Conservation (phyloP, 2,888 invertebrate genomes). For the Acrocyrtus sp. region DNA sequence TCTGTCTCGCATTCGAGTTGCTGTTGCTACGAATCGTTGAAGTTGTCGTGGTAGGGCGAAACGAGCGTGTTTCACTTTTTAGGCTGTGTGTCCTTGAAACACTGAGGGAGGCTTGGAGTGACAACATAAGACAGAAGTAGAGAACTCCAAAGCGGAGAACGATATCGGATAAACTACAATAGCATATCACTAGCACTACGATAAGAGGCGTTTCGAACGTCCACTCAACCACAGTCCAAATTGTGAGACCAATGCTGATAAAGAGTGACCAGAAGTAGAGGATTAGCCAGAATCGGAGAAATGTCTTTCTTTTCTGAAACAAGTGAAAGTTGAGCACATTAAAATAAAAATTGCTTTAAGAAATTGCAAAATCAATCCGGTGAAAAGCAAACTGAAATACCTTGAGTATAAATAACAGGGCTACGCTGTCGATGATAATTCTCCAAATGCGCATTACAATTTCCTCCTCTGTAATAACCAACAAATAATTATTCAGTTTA, state of each 20-base stretch:
- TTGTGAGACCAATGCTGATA: constrained; percentile 42
- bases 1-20: not conserved
- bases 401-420: constrained; percentile 38
- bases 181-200: constrained; percentile 34
- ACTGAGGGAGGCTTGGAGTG: constrained; percentile 26
- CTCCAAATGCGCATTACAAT: constrained; percentile 51
- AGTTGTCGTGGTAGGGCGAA: not conserved
- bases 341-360: constrained; percentile 4
- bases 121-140: constrained; percentile 49
- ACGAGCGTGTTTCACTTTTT: constrained; percentile 38
- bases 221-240: constrained; percentile 43
- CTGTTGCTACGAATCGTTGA: not conserved
- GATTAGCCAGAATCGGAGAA: constrained; percentile 53
- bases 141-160: constrained; percentile 42
- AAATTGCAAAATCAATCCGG: not conserved
- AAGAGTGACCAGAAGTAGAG: constrained; percentile 52
- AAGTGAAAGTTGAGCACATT: too few relatives aligned
- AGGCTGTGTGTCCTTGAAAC: constrained; percentile 40
- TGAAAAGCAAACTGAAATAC: constrained; percentile 10
- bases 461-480: constrained; percentile 49
- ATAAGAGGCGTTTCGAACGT: constrained; percentile 44
- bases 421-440: constrained; percentile 35
- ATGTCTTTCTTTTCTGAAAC: constrained; percentile 47
- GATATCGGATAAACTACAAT: constrained; percentile 35
- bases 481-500: too few relatives aligned